A percentile compares a stretch with the other conserved stretches of the same genome.
Evolutionary conservation across 2,888 invertebrate species (phyloP).

Genomic region (Eupithecia vulgata): DNA sequence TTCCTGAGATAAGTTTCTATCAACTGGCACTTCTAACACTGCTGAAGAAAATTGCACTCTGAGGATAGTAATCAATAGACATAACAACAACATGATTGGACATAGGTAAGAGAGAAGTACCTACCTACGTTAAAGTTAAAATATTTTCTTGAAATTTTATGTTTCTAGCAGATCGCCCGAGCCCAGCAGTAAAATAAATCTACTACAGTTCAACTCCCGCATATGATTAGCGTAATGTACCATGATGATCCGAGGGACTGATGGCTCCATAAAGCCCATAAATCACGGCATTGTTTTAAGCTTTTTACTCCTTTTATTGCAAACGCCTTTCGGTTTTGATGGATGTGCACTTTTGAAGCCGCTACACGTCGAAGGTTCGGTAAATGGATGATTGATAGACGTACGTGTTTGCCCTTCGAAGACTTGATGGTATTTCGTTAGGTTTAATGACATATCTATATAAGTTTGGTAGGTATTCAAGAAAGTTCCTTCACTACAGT

Average conservation of each 20-base stretch:
- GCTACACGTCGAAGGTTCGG: slow-evolving; percentile 5
- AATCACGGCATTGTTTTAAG: slow-evolving; percentile 43
- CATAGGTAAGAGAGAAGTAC: not conserved
- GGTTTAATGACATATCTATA: not conserved
- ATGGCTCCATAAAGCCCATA: slow-evolving; percentile 30
- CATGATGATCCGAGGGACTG: slow-evolving; percentile 33
- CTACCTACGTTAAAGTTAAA: not conserved
- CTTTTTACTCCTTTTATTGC: slow-evolving; percentile 27
- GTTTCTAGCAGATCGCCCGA: not conserved
- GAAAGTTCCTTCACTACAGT: not conserved
- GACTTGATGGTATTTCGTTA: not conserved
- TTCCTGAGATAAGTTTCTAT: slow-evolving; percentile 35
- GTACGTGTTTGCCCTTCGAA: slow-evolving; percentile 1
- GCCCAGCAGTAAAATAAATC: slow-evolving; percentile 25
- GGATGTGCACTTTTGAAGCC: slow-evolving; percentile 42
- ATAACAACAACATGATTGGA: slow-evolving; percentile 13
- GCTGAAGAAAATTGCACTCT: slow-evolving; percentile 31
- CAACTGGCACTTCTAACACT: slow-evolving; percentile 33
- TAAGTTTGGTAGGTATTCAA: not conserved
- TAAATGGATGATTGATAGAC: slow-evolving; percentile 24
- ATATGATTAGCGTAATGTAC: slow-evolving; percentile 40
- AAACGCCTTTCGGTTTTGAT: slow-evolving; percentile 49
- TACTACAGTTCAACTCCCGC: slow-evolving; percentile 24
- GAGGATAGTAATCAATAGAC: slow-evolving; percentile 21
- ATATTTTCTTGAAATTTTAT: not conserved